Percentiles rank a stretch among this genome's conserved stretches.
Evolutionary conservation across 2,888 invertebrate species (phyloP).

Genomic region (Pammene fasciana): DNA sequence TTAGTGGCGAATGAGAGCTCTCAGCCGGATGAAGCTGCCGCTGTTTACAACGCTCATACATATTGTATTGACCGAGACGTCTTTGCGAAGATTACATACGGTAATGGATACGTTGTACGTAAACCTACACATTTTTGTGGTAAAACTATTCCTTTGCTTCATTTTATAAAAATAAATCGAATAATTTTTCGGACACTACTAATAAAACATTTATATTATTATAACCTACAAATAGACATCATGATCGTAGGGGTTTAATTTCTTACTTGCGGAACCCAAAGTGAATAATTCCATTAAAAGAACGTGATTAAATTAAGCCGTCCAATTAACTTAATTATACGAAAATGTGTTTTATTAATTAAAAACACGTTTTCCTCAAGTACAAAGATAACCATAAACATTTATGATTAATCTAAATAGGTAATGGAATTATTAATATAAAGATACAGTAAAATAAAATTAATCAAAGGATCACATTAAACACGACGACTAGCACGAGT

Average conservation of each 20-base stretch:
- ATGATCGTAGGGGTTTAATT: background rate
- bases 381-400: conserved; percentile 24
- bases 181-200: too few species aligned
- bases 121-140: background rate
- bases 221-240: too few species aligned
- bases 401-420: conserved; percentile 19
- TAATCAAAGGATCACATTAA: conserved; percentile 23
- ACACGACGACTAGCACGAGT: background rate
- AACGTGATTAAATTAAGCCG: conserved; percentile 16
- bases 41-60: conserved; percentile 70
- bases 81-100: conserved; percentile 50
- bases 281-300: background rate
- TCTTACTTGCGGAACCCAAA: background rate
- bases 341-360: conserved; percentile 34
- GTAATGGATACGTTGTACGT: conserved; percentile 3
- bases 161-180: too few species aligned
- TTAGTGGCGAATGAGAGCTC: conserved; percentile 80
- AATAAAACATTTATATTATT: too few species aligned
- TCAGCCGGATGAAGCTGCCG: conserved; percentile 68
- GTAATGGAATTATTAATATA: conserved; percentile 25
- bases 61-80: conserved; percentile 53
- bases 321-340: conserved; percentile 33
- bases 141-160: too few species aligned
- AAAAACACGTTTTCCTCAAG: conserved; percentile 31
- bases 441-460: conserved; percentile 27